A percentile compares a stretch with the other conserved stretches of the same genome.
Evolutionary conservation across 1,140 invertebrate genomes (phyloP).

Genomic region (Zophobas atratus): DNA sequence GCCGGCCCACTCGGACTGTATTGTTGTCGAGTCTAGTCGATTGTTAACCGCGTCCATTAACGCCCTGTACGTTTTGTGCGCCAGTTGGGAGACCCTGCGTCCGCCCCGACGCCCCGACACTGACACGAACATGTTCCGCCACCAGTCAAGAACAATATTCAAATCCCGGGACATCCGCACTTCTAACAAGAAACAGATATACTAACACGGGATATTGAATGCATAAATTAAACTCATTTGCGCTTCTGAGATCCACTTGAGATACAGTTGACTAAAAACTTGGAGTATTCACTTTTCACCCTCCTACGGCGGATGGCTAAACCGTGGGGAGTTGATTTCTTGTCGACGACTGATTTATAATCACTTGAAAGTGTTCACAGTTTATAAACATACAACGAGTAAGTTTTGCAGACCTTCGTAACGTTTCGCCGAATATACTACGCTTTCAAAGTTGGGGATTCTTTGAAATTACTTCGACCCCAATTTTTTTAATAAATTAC

Average conservation of each 20-base stretch:
- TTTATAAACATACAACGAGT: too few relatives aligned
- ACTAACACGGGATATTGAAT: slow-evolving; percentile 37
- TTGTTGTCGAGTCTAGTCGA: slow-evolving; percentile 36
- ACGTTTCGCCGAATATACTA: too few relatives aligned
- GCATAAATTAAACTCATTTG: slow-evolving; percentile 17
- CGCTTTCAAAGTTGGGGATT: too few relatives aligned
- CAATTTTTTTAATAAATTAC: too few relatives aligned
- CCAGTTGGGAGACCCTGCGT: slow-evolving; percentile 25
- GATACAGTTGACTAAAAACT: too few relatives aligned
- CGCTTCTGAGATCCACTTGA: background rate
- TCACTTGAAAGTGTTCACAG: too few relatives aligned
- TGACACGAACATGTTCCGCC: slow-evolving; percentile 38
- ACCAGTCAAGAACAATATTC: slow-evolving; percentile 38
- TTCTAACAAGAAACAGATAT: slow-evolving; percentile 32
- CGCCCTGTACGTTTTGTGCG: slow-evolving; percentile 39
- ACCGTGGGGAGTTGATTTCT: too few relatives aligned
- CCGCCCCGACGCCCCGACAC: slow-evolving; percentile 22
- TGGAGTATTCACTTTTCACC: too few relatives aligned
- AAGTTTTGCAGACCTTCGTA: too few relatives aligned
- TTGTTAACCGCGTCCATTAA: slow-evolving; percentile 42
- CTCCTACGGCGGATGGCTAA: too few relatives aligned
- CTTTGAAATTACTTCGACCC: too few relatives aligned
- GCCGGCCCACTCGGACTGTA: slow-evolving; percentile 29
- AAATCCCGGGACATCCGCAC: slow-evolving; percentile 30
- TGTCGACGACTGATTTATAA: too few relatives aligned